Evolutionary conservation across 2,113 vertebrate genomes (phyloP).

Genomic region (Campylorhamphus procurvoides): DNA sequence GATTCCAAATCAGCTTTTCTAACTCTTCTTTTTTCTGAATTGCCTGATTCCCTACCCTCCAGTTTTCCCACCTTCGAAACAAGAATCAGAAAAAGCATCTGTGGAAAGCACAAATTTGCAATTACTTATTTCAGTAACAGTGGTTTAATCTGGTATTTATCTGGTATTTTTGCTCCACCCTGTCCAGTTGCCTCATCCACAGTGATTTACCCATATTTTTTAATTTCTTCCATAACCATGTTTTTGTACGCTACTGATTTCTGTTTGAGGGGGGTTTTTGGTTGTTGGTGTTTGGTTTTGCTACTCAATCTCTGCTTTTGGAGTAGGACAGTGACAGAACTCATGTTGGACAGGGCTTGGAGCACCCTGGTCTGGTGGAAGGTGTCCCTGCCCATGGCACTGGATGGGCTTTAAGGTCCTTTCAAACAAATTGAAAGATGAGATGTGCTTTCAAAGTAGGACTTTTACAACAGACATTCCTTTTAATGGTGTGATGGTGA

Average conservation of each 20-base stretch:
- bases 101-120: neutral
- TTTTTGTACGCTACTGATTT: neutral
- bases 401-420: neutral
- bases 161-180: neutral
- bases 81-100: neutral
- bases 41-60: neutral
- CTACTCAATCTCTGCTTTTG: neutral
- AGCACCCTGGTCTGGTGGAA: neutral
- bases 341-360: neutral
- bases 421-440: neutral
- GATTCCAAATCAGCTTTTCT: neutral
- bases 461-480: neutral
- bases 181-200: neutral
- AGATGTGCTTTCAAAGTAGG: neutral
- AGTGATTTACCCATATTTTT: neutral
- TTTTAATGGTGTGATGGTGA: neutral
- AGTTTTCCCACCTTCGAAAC: neutral
- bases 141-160: neutral
- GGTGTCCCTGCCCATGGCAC: neutral
- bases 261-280: fast-evolving
- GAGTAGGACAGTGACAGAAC: fast-evolving
- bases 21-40: neutral
- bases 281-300: neutral
- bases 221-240: neutral
- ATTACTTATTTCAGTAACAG: neutral